A percentile compares a stretch with the other conserved stretches of the same genome.
These are phyloP conservation scores for Aleadryas rufinucha DNA, from an alignment of 2,113 vertebrate species.

Conservation along the genomic window DNA sequence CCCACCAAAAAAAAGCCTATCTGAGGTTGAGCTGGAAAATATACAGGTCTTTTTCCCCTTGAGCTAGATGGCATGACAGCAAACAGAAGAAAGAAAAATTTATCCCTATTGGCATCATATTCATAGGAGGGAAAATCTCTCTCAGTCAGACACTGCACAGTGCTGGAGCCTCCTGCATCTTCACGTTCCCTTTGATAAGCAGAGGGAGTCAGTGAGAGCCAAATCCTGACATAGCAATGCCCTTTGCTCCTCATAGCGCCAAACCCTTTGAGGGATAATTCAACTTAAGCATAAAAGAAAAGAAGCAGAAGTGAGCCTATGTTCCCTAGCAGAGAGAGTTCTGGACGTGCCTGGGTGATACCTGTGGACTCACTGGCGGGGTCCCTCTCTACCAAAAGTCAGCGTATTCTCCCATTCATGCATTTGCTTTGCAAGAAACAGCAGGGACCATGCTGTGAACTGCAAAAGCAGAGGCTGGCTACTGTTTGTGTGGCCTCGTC, in stretches of 20 bases:
- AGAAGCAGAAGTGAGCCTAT: background rate
- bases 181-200: background rate
- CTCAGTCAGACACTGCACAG: background rate
- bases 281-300: background rate
- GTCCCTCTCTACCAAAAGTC: background rate
- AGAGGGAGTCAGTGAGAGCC: background rate
- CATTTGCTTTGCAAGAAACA: background rate
- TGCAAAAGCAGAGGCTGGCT: background rate
- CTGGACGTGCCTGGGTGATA: background rate
- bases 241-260: background rate
- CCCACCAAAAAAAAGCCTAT: background rate
- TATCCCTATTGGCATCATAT: rapidly evolving
- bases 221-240: background rate
- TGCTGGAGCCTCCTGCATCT: background rate
- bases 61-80: background rate
- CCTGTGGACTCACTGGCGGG: background rate
- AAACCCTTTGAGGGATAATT: background rate
- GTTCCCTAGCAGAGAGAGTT: background rate
- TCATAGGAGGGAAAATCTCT: background rate
- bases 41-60: background rate
- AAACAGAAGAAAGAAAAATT: background rate
- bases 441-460: background rate
- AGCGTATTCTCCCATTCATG: background rate
- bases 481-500: background rate
- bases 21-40: background rate